These are phyloP conservation scores for Drosophila novamexicana DNA, from an alignment of 1,140 invertebrate species.

Conservation along the genomic window DNA sequence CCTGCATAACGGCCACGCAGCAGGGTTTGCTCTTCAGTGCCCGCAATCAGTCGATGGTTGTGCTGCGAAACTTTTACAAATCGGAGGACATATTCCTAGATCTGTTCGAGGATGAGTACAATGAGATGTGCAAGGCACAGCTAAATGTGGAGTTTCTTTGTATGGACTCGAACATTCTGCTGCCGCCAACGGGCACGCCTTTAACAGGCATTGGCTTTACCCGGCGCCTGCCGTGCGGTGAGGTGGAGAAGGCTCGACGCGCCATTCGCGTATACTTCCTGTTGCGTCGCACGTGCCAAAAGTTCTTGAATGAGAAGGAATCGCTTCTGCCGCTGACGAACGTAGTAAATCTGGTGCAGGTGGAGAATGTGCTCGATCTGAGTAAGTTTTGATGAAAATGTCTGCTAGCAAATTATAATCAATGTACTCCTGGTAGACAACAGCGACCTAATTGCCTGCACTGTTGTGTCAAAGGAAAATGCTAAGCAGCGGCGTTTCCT, in stretches of 20 bases:
- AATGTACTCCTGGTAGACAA: slow-evolving; percentile 89
- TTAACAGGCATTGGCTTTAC: slow-evolving; percentile 98
- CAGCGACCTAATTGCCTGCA: slow-evolving; percentile 98
- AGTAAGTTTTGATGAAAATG: slow-evolving; percentile 87
- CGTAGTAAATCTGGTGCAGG: slow-evolving; percentile 94
- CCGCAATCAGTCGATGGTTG: slow-evolving; percentile 93
- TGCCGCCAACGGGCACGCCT: slow-evolving; percentile 98
- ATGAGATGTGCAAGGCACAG: slow-evolving; percentile 94
- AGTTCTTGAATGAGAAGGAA: slow-evolving; percentile 92
- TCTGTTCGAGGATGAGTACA: slow-evolving; percentile 99
- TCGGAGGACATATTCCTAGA: slow-evolving; percentile 99
- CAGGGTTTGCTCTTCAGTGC: slow-evolving; percentile 87
- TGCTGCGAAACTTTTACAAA: slow-evolving; percentile 97
- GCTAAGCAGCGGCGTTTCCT: slow-evolving; percentile 95
- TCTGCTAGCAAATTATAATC: neutral
- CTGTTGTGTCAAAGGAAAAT: slow-evolving; percentile 95
- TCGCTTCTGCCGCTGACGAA: slow-evolving; percentile 96
- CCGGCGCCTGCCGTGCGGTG: slow-evolving; percentile 97
- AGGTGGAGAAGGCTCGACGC: slow-evolving; percentile 96
- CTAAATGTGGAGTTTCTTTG: slow-evolving; percentile 96
- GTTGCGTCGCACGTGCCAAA: slow-evolving; percentile 93
- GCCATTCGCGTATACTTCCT: slow-evolving; percentile 98
- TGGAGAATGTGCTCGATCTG: slow-evolving; percentile 96
- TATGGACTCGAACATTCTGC: slow-evolving; percentile 97
- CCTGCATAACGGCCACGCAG: slow-evolving; percentile 84